phyloP scores from a whole-genome alignment of 53 echinoderm and acorn worm genomes.

The Mesocentrotus franciscanus region DNA sequence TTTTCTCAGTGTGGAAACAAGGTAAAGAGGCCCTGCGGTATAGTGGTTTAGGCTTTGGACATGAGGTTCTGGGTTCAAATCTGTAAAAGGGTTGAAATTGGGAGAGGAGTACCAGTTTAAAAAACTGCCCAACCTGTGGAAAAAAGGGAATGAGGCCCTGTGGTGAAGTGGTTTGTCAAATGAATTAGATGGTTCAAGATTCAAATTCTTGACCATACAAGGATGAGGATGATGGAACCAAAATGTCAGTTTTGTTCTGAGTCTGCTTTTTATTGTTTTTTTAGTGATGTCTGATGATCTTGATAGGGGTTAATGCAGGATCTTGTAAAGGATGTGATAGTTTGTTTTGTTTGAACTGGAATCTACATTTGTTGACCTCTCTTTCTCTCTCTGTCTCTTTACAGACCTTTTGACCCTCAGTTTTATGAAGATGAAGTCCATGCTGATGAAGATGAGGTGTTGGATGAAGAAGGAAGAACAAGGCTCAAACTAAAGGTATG shows the following conservation, averaged over 20 bases:
- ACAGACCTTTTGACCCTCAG: slow-evolving; percentile 93
- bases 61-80: not conserved
- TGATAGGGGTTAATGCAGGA: too few species aligned
- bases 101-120: slow-evolving; percentile 88
- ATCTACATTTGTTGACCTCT: not conserved
- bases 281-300: too few species aligned
- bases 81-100: not conserved
- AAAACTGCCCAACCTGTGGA: slow-evolving; percentile 91
- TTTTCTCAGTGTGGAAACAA: slow-evolving; percentile 93
- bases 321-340: too few species aligned
- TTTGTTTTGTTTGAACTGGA: too few species aligned
- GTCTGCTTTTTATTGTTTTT: too few species aligned
- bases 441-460: slow-evolving; percentile 93
- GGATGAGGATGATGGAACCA: too few species aligned
- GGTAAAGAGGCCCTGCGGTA: slow-evolving; percentile 57
- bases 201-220: too few species aligned
- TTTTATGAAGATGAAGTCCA: slow-evolving; percentile 96
- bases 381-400: not conserved
- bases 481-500: slow-evolving; percentile 93
- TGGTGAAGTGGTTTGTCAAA: too few species aligned
- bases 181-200: too few species aligned
- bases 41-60: not conserved
- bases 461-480: slow-evolving; percentile 98
- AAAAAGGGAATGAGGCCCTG: slow-evolving; percentile 64
- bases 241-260: too few species aligned